Percentiles rank a stretch among this genome's conserved stretches.
Conservation (phyloP, 2,797 vertebrate genomes). For the Diglossa cyanea region DNA sequence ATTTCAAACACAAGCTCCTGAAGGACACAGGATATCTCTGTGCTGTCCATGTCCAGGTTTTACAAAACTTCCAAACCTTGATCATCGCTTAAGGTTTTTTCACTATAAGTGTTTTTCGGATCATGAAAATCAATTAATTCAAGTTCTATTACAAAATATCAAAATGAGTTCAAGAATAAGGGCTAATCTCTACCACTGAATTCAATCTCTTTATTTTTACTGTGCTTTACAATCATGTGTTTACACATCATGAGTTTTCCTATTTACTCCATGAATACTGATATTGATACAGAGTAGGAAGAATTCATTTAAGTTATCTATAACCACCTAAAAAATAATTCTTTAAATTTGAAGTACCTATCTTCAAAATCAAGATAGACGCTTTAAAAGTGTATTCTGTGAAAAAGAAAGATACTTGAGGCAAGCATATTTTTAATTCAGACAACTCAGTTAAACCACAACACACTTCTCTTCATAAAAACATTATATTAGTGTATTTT, state of each 20-base stretch:
- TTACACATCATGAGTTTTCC: not conserved
- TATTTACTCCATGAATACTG: not conserved
- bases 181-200: not conserved
- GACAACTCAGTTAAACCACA: not conserved
- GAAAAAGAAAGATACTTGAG: not conserved
- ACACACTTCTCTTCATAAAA: not conserved
- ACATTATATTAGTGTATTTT: fast-evolving
- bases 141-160: not conserved
- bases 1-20: not conserved
- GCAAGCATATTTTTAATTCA: not conserved
- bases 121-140: not conserved
- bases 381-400: not conserved
- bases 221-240: not conserved
- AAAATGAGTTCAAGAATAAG: not conserved
- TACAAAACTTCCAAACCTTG: not conserved
- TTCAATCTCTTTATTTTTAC: not conserved
- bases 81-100: fast-evolving
- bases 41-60: not conserved
- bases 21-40: not conserved
- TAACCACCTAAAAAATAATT: not conserved
- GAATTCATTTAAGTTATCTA: not conserved
- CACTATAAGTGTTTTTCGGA: not conserved
- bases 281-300: not conserved
- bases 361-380: not conserved
- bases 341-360: not conserved